Conservation (phyloP, 2,797 vertebrate species). For the Limnodromus scolopaceus region DNA sequence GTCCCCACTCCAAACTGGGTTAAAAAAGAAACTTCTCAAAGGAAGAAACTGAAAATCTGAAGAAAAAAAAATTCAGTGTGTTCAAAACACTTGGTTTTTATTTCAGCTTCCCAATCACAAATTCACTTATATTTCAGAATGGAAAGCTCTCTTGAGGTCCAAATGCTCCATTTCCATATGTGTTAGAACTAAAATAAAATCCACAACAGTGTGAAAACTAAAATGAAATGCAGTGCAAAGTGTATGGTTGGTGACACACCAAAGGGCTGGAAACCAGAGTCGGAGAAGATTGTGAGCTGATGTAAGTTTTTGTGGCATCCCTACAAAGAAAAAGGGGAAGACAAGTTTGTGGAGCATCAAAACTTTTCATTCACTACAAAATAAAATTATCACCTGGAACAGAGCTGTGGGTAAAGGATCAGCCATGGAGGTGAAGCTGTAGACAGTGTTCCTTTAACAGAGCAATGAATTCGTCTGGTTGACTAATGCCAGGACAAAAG, state of each 20-base stretch:
- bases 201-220: neutral
- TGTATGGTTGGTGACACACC: neutral
- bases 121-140: neutral
- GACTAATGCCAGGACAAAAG: neutral
- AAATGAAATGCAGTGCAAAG: constrained; percentile 42
- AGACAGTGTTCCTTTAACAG: neutral
- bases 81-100: neutral
- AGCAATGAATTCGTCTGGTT: neutral
- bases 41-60: neutral
- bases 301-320: neutral
- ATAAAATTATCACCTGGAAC: neutral
- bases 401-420: neutral
- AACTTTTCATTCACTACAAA: neutral
- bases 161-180: neutral
- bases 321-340: neutral
- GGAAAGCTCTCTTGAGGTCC: constrained; percentile 4
- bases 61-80: fast-evolving
- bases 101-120: constrained; percentile 8
- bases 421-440: neutral
- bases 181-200: constrained; percentile 35
- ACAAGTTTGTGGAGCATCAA: neutral
- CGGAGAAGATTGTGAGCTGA: neutral
- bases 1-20: neutral
- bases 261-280: neutral
- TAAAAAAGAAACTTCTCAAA: neutral